Conservation (phyloP, 1,140 invertebrate species). For the Globodera rostochiensis region DNA sequence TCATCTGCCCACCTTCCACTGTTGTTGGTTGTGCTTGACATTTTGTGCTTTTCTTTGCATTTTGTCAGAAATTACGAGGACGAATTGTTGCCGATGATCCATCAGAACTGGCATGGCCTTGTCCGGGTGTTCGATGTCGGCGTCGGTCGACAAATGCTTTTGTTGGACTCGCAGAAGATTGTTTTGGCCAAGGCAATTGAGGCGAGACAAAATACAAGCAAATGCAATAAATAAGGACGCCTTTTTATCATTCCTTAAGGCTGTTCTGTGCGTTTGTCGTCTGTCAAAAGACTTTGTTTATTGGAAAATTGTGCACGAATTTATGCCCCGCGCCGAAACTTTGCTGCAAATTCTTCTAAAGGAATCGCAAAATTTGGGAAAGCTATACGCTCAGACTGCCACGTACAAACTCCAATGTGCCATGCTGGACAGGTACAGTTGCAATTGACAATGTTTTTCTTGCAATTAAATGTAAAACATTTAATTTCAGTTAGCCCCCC, state of each 20-base stretch:
- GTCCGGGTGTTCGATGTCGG: constrained; percentile 31
- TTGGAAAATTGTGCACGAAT: constrained; percentile 41
- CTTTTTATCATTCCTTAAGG: constrained; percentile 17
- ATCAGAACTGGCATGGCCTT: constrained; percentile 47
- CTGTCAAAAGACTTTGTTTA: constrained; percentile 45
- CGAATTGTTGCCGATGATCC: constrained; percentile 47
- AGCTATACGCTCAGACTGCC: constrained; percentile 14
- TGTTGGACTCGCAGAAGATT: constrained; percentile 25
- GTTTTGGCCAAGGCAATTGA: constrained; percentile 23
- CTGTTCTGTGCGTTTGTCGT: constrained; percentile 35
- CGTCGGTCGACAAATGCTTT: not conserved
- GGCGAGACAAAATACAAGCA: constrained; percentile 12
- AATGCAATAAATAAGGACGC: constrained; percentile 14
- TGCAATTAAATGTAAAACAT: no score
- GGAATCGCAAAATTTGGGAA: constrained; percentile 15
- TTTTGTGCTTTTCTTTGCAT: constrained; percentile 36
- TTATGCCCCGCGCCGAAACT: constrained; percentile 27
- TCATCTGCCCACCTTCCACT: constrained; percentile 45
- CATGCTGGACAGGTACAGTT: constrained; percentile 27
- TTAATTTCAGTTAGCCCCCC: no score
- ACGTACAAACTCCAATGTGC: constrained; percentile 39
- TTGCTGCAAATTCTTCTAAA: constrained; percentile 14
- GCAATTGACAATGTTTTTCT: not conserved
- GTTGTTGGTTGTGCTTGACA: constrained; percentile 42
- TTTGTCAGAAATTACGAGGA: constrained; percentile 46